Conservation (phyloP, 2,797 vertebrate genomes). For the Chaetophractus vellerosus region DNA sequence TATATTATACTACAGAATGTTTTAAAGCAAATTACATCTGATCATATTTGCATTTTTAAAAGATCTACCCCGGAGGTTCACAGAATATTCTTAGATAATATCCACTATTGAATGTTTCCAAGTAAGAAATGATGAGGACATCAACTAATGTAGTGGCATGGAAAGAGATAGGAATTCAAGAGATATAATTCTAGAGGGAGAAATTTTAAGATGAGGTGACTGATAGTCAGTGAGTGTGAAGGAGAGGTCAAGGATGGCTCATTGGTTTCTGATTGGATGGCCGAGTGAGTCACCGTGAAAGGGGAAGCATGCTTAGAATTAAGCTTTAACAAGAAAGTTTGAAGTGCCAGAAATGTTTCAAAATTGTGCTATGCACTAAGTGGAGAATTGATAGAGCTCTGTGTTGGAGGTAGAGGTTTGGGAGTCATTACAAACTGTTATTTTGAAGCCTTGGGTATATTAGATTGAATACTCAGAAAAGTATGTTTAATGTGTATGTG, state of each 20-base stretch:
- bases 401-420: neutral
- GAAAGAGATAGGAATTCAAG: neutral
- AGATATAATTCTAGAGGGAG: neutral
- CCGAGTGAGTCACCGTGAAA: neutral
- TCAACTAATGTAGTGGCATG: neutral
- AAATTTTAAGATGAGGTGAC: neutral
- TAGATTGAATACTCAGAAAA: neutral
- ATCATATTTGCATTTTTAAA: neutral
- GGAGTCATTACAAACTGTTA: neutral
- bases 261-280: neutral
- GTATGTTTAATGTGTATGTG: neutral
- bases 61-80: neutral
- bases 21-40: too few relatives aligned
- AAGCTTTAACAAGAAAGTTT: neutral
- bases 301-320: neutral
- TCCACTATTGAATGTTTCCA: neutral
- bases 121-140: neutral
- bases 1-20: too few relatives aligned
- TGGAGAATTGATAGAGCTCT: neutral
- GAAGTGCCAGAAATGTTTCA: neutral
- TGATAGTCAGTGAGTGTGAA: neutral
- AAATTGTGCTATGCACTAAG: neutral
- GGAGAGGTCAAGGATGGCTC: neutral
- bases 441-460: neutral
- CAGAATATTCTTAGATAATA: neutral